A percentile compares a stretch with the other conserved stretches of the same genome.
Evolutionary conservation across 2,888 invertebrate genomes (phyloP).

Genomic region (Schizotus pectinicornis): DNA sequence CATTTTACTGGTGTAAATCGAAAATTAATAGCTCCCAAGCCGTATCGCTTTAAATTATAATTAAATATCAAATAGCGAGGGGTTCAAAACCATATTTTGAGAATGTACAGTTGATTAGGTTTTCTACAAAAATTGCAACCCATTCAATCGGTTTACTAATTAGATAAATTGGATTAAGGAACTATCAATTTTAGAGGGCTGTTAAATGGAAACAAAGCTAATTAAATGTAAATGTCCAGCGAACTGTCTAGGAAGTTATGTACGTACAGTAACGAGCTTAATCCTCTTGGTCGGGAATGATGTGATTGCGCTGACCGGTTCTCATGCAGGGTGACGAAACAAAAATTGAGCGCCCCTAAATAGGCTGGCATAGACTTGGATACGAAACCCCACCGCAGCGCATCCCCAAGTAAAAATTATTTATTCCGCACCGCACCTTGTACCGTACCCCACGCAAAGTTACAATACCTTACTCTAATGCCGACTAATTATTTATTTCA

Average conservation of each 20-base stretch:
- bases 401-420: no score
- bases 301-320: constrained; percentile 2
- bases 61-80: neutral
- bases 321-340: constrained; percentile 11
- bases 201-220: constrained; percentile 7
- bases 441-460: no score
- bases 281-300: constrained; percentile 30
- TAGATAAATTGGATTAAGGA: neutral
- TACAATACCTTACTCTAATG: no score
- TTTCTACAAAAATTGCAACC: constrained; percentile 1
- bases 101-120: neutral
- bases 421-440: no score
- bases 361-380: constrained; percentile 3
- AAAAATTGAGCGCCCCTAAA: constrained; percentile 10
- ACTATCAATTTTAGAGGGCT: neutral
- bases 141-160: constrained; percentile 4
- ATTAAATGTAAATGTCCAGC: constrained; percentile 7
- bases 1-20: constrained; percentile 26
- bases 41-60: constrained; percentile 1
- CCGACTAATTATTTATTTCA: no score
- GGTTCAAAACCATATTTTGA: no score
- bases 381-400: no score
- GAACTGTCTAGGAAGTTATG: neutral
- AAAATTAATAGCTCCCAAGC: constrained; percentile 22
- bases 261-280: constrained; percentile 39